phyloP scores from a whole-genome alignment of 30 jellyfish, hydroid and myxozoan species.

The Aurelia coerulea region DNA sequence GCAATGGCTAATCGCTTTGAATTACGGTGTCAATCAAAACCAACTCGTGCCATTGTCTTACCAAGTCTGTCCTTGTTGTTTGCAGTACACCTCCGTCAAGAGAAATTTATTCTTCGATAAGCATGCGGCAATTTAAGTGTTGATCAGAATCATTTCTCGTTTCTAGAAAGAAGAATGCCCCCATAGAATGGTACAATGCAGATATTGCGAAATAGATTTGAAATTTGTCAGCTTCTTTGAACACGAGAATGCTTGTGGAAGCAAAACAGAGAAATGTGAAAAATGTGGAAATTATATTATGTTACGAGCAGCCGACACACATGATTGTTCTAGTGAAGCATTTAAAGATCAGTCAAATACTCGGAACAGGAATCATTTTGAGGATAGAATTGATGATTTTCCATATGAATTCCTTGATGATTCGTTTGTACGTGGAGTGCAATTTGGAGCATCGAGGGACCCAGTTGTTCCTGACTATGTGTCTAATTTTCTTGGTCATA shows the following conservation, averaged over 20 bases:
- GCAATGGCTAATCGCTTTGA: no score
- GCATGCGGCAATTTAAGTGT: no score
- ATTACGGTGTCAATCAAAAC: no score
- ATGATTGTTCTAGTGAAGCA: slow-evolving; percentile 16
- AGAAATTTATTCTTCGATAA: no score
- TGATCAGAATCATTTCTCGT: no score
- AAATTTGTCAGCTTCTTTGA: slow-evolving; percentile 24
- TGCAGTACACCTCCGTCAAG: no score
- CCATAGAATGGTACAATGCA: slow-evolving; percentile 53
- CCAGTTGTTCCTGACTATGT: neutral
- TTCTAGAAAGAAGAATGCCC: slow-evolving; percentile 46
- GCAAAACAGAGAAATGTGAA: slow-evolving; percentile 61
- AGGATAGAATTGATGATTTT: neutral
- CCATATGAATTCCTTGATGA: neutral
- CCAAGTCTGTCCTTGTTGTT: no score
- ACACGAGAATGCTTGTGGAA: slow-evolving; percentile 64
- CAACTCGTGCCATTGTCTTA: no score
- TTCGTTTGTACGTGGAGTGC: neutral
- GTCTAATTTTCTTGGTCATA: neutral
- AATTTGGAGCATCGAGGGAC: neutral
- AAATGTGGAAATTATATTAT: slow-evolving; percentile 55
- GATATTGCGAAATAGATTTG: slow-evolving; percentile 53
- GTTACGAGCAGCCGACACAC: slow-evolving; percentile 26
- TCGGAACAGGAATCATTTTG: neutral
- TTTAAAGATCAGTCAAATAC: neutral